phyloP scores from a whole-genome alignment of 2,113 vertebrate species.

The Lophotis ruficrista region DNA sequence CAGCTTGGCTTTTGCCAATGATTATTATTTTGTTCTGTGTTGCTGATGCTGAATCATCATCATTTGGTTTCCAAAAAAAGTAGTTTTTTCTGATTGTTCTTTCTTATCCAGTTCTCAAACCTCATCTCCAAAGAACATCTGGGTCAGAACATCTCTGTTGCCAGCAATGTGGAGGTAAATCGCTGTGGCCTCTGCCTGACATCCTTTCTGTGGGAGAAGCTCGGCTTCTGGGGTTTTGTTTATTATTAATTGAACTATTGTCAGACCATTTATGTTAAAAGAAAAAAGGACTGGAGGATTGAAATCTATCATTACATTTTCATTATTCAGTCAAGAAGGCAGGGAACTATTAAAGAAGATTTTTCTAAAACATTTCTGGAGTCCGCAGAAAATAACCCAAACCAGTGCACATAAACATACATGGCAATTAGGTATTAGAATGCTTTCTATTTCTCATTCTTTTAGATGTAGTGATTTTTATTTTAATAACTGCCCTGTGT shows the following conservation, averaged over 20 bases:
- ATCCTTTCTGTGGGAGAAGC: neutral
- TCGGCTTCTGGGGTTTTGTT: neutral
- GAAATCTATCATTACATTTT: neutral
- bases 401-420: neutral
- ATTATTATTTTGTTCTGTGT: neutral
- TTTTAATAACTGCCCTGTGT: neutral
- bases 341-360: neutral
- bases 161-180: neutral
- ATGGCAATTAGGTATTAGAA: neutral
- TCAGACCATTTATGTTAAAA: neutral
- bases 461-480: neutral
- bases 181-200: neutral
- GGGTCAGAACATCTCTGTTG: neutral
- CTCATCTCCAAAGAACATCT: neutral
- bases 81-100: neutral
- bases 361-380: neutral
- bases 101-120: neutral
- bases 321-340: neutral
- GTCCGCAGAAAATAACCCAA: neutral
- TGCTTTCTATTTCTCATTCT: neutral
- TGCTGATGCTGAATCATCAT: neutral
- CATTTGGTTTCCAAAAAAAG: neutral
- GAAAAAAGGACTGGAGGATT: neutral
- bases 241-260: slow-evolving; percentile 6
- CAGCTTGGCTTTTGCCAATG: neutral